Conservation (phyloP, 1,140 invertebrate genomes). For the Brachionus calyciflorus region DNA sequence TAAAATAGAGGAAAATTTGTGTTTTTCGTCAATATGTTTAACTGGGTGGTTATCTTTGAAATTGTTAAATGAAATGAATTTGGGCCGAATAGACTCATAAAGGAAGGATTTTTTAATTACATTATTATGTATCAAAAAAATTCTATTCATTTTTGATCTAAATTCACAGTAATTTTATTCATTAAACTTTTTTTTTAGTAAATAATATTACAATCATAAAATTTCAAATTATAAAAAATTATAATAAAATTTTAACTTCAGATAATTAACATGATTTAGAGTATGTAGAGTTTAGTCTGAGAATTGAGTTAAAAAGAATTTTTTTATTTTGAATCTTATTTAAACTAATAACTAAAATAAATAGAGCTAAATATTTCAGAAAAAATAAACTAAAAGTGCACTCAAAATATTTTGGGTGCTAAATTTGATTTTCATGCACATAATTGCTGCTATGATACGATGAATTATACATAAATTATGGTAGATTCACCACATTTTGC, state of each 20-base stretch:
- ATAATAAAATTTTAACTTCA: neutral
- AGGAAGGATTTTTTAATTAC: neutral
- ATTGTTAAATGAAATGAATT: neutral
- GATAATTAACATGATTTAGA: neutral
- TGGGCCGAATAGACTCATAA: neutral
- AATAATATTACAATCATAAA: neutral
- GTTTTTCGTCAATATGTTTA: neutral
- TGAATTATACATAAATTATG: too few relatives aligned
- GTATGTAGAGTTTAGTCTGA: too few relatives aligned
- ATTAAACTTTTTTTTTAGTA: neutral
- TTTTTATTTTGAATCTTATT: too few relatives aligned
- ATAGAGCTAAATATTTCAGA: too few relatives aligned
- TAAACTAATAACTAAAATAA: too few relatives aligned
- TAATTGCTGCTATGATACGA: too few relatives aligned
- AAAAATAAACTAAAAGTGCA: too few relatives aligned
- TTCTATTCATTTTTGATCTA: slow-evolving; percentile 29
- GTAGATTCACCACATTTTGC: too few relatives aligned
- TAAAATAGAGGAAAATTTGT: neutral
- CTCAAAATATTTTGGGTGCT: too few relatives aligned
- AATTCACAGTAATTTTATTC: too few relatives aligned
- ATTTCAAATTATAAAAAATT: neutral
- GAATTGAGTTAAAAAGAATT: too few relatives aligned
- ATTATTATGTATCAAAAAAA: neutral
- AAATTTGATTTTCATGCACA: too few relatives aligned
- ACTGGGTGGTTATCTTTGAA: neutral